Evolutionary conservation across 2,797 vertebrate species (phyloP).

Genomic region (Lithobates pipiens): DNA sequence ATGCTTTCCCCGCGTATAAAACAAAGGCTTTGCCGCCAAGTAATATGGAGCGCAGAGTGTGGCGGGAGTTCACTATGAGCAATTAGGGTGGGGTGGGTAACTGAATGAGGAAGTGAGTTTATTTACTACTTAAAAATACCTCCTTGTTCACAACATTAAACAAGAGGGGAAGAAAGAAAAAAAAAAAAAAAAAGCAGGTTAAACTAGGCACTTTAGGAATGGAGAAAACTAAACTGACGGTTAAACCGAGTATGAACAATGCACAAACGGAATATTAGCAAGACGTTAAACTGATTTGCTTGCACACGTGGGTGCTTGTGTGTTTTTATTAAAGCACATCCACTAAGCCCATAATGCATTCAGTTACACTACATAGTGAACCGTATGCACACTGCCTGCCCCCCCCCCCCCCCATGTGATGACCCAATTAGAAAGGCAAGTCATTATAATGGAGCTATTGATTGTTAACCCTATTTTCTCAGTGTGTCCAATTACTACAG

Average conservation of each 20-base stretch:
- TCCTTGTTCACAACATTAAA: neutral
- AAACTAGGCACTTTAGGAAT: neutral
- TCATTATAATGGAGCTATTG: too few relatives aligned
- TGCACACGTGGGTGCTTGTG: neutral
- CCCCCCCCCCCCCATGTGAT: too few relatives aligned
- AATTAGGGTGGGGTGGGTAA: slow-evolving; percentile 22
- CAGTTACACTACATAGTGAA: neutral
- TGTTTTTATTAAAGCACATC: neutral
- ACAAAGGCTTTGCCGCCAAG: slow-evolving; percentile 57
- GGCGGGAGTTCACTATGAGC: slow-evolving; percentile 40
- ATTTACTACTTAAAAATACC: neutral
- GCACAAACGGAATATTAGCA: neutral
- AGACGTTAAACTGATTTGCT: neutral
- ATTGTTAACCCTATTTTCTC: too few relatives aligned
- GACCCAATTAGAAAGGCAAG: too few relatives aligned
- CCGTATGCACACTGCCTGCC: too few relatives aligned
- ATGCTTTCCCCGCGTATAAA: slow-evolving; percentile 37
- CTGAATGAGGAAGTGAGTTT: slow-evolving; percentile 16
- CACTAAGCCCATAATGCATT: neutral
- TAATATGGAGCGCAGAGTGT: slow-evolving; percentile 11
- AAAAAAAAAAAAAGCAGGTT: neutral
- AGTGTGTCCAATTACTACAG: too few relatives aligned
- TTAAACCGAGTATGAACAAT: neutral
- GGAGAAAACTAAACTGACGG: neutral
- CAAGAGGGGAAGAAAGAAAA: too few relatives aligned